phyloP scores from a whole-genome alignment of 2,797 vertebrate genomes.

The Dryobates pubescens region DNA sequence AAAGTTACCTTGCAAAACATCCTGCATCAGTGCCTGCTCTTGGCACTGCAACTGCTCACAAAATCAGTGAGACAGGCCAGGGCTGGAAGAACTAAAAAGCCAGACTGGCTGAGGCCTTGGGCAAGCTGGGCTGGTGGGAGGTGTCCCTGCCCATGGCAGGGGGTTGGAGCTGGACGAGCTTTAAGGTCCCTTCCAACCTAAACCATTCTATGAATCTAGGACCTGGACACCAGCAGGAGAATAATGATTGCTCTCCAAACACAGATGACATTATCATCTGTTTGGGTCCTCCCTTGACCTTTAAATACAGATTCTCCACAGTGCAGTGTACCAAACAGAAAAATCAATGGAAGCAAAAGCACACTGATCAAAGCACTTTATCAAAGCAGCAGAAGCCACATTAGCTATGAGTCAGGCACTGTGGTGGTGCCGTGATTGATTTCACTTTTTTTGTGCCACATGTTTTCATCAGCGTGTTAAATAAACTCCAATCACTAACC shows the following conservation, averaged over 20 bases:
- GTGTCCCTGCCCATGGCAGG: no score
- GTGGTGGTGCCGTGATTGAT: not conserved
- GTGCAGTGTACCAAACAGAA: not conserved
- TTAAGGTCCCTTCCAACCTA: no score
- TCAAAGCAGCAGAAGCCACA: slow-evolving; percentile 6
- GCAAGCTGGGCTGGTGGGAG: no score
- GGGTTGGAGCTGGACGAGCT: no score
- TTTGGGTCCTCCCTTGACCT: not conserved
- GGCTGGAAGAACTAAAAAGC: not conserved
- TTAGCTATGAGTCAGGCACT: slow-evolving; percentile 12
- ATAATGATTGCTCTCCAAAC: not conserved
- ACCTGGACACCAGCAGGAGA: not conserved
- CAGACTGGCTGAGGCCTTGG: no score
- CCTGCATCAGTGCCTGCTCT: not conserved
- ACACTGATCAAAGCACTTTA: slow-evolving; percentile 38
- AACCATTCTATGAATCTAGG: no score
- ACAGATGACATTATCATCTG: not conserved
- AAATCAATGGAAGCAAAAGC: slow-evolving; percentile 38
- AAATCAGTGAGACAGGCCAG: not conserved
- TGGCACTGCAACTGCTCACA: not conserved
- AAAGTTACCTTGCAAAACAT: not conserved
- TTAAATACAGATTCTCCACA: slow-evolving; percentile 15
- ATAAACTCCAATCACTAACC: not conserved
- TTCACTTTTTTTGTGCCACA: not conserved
- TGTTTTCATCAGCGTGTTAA: slow-evolving; percentile 5